Evolutionary conservation across 1,140 invertebrate genomes (phyloP), one percentile per base, ranked within the genome.

Genomic region (Apis florea): DNA sequence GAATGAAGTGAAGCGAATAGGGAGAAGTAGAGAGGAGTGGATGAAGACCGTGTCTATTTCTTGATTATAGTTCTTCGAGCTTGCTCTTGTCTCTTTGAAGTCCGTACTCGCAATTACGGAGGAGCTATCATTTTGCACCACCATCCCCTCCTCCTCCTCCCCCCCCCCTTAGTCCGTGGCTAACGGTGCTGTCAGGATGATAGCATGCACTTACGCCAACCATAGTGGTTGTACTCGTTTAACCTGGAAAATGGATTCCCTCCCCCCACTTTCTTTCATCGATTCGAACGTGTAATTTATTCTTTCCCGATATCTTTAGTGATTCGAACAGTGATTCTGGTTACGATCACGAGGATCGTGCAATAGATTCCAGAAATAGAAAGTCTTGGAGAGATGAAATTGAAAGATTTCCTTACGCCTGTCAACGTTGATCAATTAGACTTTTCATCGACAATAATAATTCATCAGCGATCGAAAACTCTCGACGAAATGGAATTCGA

Each of bases 131-230:
- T 81, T 75, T 75, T 40, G 53, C 47, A n/a, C 12, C n/a, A n/a
- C n/a, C n/a, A n/a, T n/a, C n/a, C n/a, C n/a, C n/a, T 40, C 31
- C 31, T 0, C 31, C 31, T 5, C 0, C 31, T 31, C 31, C 4
- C 31, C 31, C 2, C 5, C 31, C 53, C 71, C 53, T 21, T 21
- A 15, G 13, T 56, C 31, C 72, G 53, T 26, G 71, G 54, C 72
- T 75, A 75, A 81, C 63, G 79, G 63, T 75, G 63, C 63, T 40
- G 75, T 75, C 63, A 81, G 71, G 47, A 24, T 24, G 72, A 80
- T 81, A 75, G 79, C 79, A 47, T 81, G 53, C 71, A 81, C 72
- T 75, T 81, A 81, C 71, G 53, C 63, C 47, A 24, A 75, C 72
- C 54, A 59, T 40, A 49, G 63, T 75, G 71, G 63, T 81, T 68